Evolutionary conservation across 1,140 invertebrate species (phyloP), one percentile per base, ranked within the genome.

Genomic region (Acromyrmex charruanus): DNA sequence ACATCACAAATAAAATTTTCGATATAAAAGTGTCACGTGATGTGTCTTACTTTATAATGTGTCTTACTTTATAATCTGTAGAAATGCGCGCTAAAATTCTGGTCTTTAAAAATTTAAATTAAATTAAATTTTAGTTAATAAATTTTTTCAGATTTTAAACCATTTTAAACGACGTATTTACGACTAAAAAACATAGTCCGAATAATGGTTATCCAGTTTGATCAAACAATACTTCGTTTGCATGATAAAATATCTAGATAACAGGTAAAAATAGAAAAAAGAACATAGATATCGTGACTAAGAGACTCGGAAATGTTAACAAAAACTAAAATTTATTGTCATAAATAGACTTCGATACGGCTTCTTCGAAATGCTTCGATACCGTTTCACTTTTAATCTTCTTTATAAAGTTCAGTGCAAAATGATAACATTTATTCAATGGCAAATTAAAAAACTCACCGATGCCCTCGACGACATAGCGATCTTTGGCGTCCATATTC

Each of bases 401-500:
- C 9, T 39, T 59, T 21, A 6, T 69, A 14, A 69, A 25, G 51
- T 69, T 69, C 4, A 44, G 12, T 21, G 18, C 18, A n/a, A 74
- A 21, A 58, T 2, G 18, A 58, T 35, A 21, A 1, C 0, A 21
- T 35, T 74, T 14, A 21, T 12, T 1, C 14, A 14, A 18, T 14
- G 5, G 1, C 18, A 69, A 74, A 59, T 10, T 4, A 14, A 21
- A 9, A 81, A 18, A 90, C 91, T 95, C 88, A 94, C 94, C 92
- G 51, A 91, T 88, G 14, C 88, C 92, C 28, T 94, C 93, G 58
- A 95, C 91, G 72, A 94, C 90, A 86, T 95, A 95, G 58, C 90
- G 93, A 91, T 95, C 92, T 88, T 94, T 95, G 7, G 93, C 90
- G 86, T 94, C 94, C 94, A 95, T 95, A 80, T 93, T 92, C 9